phyloP scores from a whole-genome alignment of 2,113 vertebrate species.

The Sceloporus undulatus region DNA sequence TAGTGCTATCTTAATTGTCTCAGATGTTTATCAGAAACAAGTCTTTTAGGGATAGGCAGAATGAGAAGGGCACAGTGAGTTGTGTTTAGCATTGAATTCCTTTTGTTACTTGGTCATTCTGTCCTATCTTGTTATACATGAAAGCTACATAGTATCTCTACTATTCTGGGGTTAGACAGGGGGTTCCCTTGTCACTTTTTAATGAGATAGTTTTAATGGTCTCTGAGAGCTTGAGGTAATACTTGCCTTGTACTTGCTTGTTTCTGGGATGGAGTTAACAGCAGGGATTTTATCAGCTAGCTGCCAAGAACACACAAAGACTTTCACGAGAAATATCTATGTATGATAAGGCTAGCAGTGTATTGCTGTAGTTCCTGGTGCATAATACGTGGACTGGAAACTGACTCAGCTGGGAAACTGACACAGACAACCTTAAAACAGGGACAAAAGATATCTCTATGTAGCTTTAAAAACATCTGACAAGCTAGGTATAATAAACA shows the following conservation, averaged over 20 bases:
- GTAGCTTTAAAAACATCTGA: neutral
- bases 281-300: constrained; percentile 30
- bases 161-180: neutral
- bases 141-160: neutral
- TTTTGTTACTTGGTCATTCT: neutral
- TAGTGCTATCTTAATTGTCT: neutral
- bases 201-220: constrained; percentile 14
- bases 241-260: neutral
- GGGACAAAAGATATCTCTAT: neutral
- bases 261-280: constrained; percentile 27
- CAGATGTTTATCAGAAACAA: neutral
- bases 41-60: neutral
- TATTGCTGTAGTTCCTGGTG: neutral
- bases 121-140: neutral
- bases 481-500: neutral
- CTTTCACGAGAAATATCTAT: neutral
- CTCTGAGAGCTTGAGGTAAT: neutral
- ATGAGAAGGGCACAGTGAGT: neutral
- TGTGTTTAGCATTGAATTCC: neutral
- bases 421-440: neutral
- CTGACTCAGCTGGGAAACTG: neutral
- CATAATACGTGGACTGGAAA: neutral
- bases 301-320: constrained; percentile 29
- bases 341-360: neutral
- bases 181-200: neutral